phyloP scores from a whole-genome alignment of 2,797 vertebrate genomes.

The Leuciscus waleckii region DNA sequence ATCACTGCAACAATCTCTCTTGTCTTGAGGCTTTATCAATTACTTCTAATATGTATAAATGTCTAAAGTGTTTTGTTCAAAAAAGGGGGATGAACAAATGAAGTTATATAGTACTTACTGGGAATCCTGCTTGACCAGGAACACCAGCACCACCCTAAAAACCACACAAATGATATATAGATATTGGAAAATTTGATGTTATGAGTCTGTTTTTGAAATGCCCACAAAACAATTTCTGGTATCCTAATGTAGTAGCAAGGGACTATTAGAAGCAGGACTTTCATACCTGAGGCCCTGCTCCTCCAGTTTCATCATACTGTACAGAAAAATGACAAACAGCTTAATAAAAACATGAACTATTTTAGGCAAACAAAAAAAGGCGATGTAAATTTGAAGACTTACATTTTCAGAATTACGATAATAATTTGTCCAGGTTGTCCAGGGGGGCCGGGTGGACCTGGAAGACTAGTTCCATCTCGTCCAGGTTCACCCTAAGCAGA shows the following conservation, averaged over 20 bases:
- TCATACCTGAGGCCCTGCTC: slow-evolving; percentile 69
- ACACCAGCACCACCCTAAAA: slow-evolving; percentile 78
- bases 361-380: background rate
- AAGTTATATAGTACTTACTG: slow-evolving; percentile 77
- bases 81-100: background rate
- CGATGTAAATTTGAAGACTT: slow-evolving; percentile 36
- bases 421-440: slow-evolving; percentile 88
- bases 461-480: slow-evolving; percentile 82
- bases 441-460: slow-evolving; percentile 86
- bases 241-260: background rate
- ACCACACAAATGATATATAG: slow-evolving; percentile 26
- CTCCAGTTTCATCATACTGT: slow-evolving; percentile 68
- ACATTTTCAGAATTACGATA: slow-evolving; percentile 72
- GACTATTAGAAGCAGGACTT: background rate
- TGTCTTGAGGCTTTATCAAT: background rate
- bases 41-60: background rate
- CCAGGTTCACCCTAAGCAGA: slow-evolving; percentile 86
- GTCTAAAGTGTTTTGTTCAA: background rate
- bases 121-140: slow-evolving; percentile 83
- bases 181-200: slow-evolving; percentile 1
- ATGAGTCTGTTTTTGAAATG: background rate
- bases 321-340: slow-evolving; percentile 9
- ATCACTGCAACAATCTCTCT: background rate
- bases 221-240: background rate
- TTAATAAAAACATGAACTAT: background rate